A percentile compares a stretch with the other conserved stretches of the same genome.
Conservation (phyloP, 2,113 vertebrate genomes). For the Pitta sordida region DNA sequence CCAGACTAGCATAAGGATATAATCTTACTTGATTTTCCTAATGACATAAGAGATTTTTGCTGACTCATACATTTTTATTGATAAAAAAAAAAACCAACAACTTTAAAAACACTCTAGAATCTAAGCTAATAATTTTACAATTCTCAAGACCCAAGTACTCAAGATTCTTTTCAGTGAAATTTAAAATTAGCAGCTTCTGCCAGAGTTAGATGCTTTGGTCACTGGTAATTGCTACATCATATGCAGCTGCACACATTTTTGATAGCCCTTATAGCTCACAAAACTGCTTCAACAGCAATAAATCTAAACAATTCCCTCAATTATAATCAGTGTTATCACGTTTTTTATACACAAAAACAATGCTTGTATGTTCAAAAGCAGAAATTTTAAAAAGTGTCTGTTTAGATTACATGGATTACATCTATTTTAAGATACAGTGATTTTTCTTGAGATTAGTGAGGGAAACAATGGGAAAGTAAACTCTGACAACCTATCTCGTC, state of each 20-base stretch:
- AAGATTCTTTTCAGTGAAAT: background rate
- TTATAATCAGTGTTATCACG: background rate
- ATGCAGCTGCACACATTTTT: conserved; percentile 54
- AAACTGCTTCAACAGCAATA: conserved; percentile 22
- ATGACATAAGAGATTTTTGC: background rate
- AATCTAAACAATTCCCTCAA: background rate
- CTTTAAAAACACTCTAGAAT: background rate
- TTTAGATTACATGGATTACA: background rate
- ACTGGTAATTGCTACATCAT: conserved; percentile 53
- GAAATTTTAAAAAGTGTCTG: background rate
- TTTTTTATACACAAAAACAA: background rate
- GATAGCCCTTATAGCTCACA: conserved; percentile 4
- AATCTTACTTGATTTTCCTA: background rate
- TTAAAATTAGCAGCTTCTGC: conserved; percentile 53
- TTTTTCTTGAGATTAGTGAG: background rate
- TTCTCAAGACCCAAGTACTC: background rate
- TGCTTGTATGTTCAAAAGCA: background rate
- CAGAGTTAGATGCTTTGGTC: conserved; percentile 26
- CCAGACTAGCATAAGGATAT: background rate
- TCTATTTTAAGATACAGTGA: background rate
- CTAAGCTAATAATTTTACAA: background rate
- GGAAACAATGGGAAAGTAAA: background rate
- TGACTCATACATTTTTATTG: background rate
- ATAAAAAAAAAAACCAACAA: background rate
- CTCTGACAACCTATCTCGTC: no score